Evolutionary conservation across 2,888 invertebrate genomes (phyloP), one percentile per base, ranked within the genome.

Genomic region (Furcula furcula): DNA sequence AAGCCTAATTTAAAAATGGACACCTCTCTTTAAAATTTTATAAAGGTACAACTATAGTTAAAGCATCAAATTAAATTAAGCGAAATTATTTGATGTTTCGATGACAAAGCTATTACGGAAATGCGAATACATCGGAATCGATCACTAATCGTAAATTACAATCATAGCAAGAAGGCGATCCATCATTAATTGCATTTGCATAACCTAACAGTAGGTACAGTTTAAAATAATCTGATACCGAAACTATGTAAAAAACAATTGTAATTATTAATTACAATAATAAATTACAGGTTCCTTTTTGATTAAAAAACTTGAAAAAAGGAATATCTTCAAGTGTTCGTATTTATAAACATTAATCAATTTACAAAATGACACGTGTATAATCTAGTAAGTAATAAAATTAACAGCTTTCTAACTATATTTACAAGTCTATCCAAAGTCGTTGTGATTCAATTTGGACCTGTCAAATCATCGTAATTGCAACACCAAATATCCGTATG

Each of bases 381-480:
- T 25, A 56, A 47, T 49, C 49, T 53, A 56, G 27, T 46, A 47
- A 42, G 29, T 23, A 23, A 23, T 23, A 12, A 11, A 23, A 23
- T 23, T 23, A 23, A 12, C 12, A 23, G 5, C 6, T 4, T 11
- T 36, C 35, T 32, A 36, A 40, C 40, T 46, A 51, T 55, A 59
- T 56, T 43, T 55, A 55, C 55, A 55, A 37, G 28, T 39, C 36
- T 52, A 52, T 46, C 39, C 40, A 40, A 56, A 53, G 53, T 72
- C 74, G 70, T 72, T 71, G 72, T 72, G 57, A 52, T 60, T 55
- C 40, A 54, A 46, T 56, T 60, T 63, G 70, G 69, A 73, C 66
- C 55, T 50, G 44, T 37, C 44, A 38, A 40, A 45, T 40, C 39
- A 43, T 49, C 46, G 34, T 42, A 47, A 35, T 30, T 40, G 44